Conservation (phyloP, 2,113 vertebrate species). For the Calidris pygmaea region DNA sequence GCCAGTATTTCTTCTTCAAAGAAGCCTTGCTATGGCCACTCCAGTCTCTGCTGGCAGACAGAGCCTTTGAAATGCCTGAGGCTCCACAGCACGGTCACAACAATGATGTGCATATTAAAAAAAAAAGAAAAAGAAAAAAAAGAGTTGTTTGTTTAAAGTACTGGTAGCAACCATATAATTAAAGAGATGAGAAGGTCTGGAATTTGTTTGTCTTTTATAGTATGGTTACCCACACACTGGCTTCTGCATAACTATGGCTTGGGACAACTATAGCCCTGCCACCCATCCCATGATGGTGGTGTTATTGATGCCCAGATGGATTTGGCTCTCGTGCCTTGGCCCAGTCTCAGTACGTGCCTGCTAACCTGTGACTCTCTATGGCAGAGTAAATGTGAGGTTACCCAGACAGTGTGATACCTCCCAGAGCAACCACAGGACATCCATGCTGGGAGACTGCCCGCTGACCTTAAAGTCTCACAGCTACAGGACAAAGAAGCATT, state of each 20-base stretch:
- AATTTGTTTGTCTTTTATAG: background rate
- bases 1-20: background rate
- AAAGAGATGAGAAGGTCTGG: background rate
- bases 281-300: background rate
- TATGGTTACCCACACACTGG: background rate
- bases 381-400: background rate
- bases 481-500: background rate
- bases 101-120: background rate
- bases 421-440: rapidly evolving
- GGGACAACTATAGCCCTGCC: background rate
- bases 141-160: background rate
- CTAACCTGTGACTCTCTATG: background rate
- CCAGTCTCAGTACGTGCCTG: background rate
- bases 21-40: background rate
- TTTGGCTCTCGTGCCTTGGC: background rate
- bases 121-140: background rate
- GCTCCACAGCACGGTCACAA: background rate
- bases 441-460: background rate
- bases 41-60: background rate
- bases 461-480: background rate
- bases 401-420: background rate
- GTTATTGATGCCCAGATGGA: background rate
- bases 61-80: conserved; percentile 7
- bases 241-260: background rate
- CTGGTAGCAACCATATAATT: background rate